Evolutionary conservation across 2,113 vertebrate species (phyloP).

Genomic region (Pelusios castaneus): DNA sequence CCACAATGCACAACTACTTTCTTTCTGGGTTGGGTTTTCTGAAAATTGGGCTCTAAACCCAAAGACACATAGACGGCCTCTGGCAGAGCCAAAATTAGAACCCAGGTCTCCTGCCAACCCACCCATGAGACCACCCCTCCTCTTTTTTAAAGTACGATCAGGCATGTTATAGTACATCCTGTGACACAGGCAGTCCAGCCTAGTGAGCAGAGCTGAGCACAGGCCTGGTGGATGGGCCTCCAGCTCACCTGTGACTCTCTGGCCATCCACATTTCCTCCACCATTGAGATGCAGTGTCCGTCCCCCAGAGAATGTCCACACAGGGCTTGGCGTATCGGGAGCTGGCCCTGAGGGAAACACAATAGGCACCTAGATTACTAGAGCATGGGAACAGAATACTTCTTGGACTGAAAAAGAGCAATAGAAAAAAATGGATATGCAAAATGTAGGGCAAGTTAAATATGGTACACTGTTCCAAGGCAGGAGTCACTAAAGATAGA

Average conservation of each 20-base stretch:
- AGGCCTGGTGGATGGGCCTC: not conserved
- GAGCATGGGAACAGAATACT: not conserved
- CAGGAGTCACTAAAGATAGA: not conserved
- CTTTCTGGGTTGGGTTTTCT: not conserved
- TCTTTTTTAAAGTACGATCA: not conserved
- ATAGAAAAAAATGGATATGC: not conserved
- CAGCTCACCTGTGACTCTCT: not conserved
- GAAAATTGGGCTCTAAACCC: not conserved
- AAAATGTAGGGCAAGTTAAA: not conserved
- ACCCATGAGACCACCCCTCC: not conserved
- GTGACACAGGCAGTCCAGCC: not conserved
- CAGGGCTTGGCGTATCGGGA: not conserved
- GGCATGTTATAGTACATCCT: not conserved
- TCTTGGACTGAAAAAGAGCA: not conserved
- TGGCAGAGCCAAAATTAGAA: not conserved
- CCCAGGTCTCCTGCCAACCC: not conserved
- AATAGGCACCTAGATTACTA: not conserved
- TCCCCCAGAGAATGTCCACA: not conserved
- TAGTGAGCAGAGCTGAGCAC: not conserved
- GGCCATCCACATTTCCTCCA: not conserved
- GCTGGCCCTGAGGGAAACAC: not conserved
- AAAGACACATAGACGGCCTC: not conserved
- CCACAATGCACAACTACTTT: too few species aligned
- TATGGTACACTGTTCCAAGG: not conserved
- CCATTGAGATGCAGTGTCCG: too few species aligned